Evolutionary conservation across 1,140 invertebrate genomes (phyloP).

Genomic region (Saxidomus purpurata): DNA sequence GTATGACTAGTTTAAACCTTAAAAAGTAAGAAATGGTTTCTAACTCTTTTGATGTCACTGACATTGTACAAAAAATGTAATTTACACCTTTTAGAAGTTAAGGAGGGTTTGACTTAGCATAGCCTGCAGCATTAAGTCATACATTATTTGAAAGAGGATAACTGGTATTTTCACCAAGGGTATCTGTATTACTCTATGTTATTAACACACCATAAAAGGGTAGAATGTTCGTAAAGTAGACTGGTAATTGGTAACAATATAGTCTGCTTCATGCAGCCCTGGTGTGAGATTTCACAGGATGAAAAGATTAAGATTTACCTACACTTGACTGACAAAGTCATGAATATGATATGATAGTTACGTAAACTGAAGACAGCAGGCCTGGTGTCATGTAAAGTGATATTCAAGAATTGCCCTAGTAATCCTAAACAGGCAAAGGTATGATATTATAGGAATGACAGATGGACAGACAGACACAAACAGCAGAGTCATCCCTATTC

Average conservation of each 20-base stretch:
- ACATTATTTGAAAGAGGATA: not conserved
- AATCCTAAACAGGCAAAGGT: too few relatives aligned
- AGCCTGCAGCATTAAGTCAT: not conserved
- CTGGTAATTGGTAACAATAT: constrained; percentile 16
- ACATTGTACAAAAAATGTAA: not conserved
- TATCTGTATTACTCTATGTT: not conserved
- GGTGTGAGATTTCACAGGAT: not conserved
- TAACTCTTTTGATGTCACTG: too few relatives aligned
- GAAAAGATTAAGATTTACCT: not conserved
- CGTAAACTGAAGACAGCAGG: too few relatives aligned
- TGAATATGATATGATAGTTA: too few relatives aligned
- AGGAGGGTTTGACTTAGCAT: not conserved
- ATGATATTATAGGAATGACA: too few relatives aligned
- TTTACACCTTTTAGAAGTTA: not conserved
- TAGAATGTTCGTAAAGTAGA: not conserved
- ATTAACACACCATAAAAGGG: constrained; percentile 21
- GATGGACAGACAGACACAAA: too few relatives aligned
- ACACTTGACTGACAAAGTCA: not conserved
- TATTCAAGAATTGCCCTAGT: too few relatives aligned
- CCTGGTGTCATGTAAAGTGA: too few relatives aligned
- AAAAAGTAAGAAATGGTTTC: too few relatives aligned
- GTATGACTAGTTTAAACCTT: too few relatives aligned
- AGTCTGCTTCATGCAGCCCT: not conserved
- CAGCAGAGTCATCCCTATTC: too few relatives aligned
- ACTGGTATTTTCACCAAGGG: not conserved